Evolutionary conservation across 2,888 invertebrate genomes (phyloP).

Genomic region (Dendrolimus pini): DNA sequence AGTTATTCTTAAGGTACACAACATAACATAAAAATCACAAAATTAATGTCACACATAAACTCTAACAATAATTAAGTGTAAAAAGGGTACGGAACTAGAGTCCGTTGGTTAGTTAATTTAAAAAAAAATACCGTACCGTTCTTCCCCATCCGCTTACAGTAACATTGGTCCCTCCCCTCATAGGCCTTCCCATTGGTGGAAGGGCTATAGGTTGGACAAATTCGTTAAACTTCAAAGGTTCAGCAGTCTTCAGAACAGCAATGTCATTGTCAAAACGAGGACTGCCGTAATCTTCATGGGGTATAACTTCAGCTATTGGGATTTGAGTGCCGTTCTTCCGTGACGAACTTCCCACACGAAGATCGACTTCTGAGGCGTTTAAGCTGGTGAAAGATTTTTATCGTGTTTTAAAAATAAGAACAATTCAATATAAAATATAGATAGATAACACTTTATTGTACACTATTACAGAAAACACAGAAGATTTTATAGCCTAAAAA

Average conservation of each 20-base stretch:
- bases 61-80: no score
- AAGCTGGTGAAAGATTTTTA: neutral
- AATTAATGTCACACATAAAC: no score
- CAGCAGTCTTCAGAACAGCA: constrained; percentile 11
- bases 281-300: constrained; percentile 2
- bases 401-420: no score
- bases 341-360: constrained; percentile 5
- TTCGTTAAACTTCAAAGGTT: constrained; percentile 9
- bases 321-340: constrained; percentile 1
- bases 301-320: neutral
- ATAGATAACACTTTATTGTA: no score
- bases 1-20: no score
- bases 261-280: constrained; percentile 13
- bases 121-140: constrained; percentile 5
- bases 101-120: no score
- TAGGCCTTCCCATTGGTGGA: neutral
- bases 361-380: neutral
- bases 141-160: constrained; percentile 16
- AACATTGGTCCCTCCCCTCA: constrained; percentile 5
- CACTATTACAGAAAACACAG: no score
- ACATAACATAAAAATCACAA: no score
- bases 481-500: no score
- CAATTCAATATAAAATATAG: no score
- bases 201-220: constrained; percentile 1
- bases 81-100: no score